A percentile compares a stretch with the other conserved stretches of the same genome.
Evolutionary conservation across 2,797 vertebrate species (phyloP).

Genomic region (Synaphobranchus kaupii): DNA sequence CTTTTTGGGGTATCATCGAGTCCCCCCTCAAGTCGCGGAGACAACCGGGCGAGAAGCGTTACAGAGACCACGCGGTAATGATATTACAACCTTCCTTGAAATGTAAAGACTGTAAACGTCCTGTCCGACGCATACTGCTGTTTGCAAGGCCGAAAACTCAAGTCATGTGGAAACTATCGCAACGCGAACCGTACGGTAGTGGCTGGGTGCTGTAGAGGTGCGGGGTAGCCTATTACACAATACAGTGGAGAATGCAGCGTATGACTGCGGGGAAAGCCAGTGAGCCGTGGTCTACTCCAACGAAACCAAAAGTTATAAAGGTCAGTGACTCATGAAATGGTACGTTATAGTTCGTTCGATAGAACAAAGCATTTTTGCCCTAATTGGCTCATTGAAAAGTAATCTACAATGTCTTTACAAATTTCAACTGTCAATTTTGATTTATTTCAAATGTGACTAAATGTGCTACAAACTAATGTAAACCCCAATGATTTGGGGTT

Average conservation of each 20-base stretch:
- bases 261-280: not conserved
- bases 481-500: not conserved
- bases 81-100: not conserved
- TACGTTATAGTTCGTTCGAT: not conserved
- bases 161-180: not conserved
- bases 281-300: not conserved
- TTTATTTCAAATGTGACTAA: not conserved
- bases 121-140: not conserved
- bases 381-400: not conserved
- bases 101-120: not conserved
- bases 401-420: not conserved
- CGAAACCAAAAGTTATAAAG: conserved; percentile 7
- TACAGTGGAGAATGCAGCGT: not conserved
- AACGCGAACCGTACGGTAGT: not conserved
- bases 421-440: not conserved
- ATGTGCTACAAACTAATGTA: not conserved
- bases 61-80: not conserved
- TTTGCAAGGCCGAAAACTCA: not conserved
- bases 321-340: conserved; percentile 3
- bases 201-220: not conserved
- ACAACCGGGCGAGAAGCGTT: not conserved
- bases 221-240: not conserved
- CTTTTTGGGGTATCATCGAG: conserved; percentile 79
- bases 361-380: not conserved
- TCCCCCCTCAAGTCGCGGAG: conserved; percentile 16